Percentiles rank a stretch among this genome's conserved stretches.
Conservation (phyloP, 2,888 invertebrate species). For the Cryptocephalus moraei region DNA sequence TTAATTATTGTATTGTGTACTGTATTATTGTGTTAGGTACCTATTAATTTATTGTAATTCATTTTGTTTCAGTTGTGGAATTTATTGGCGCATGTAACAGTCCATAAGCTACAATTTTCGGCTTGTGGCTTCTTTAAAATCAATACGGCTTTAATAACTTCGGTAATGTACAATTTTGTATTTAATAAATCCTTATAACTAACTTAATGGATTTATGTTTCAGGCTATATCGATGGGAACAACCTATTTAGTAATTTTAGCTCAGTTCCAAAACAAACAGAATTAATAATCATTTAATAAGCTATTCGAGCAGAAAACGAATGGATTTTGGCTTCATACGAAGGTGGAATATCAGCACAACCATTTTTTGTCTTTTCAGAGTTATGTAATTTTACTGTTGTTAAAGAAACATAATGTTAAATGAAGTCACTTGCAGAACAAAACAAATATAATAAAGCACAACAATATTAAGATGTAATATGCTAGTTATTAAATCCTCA, state of each 20-base stretch:
- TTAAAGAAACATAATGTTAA: no score
- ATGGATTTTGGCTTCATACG: no score
- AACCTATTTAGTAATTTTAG: constrained; percentile 15
- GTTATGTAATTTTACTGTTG: no score
- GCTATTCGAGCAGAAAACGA: no score
- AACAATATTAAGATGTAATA: no score
- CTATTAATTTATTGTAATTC: background rate
- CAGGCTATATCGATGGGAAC: constrained; percentile 15
- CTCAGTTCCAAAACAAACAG: constrained; percentile 14
- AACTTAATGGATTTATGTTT: constrained; percentile 2
- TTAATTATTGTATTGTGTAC: no score
- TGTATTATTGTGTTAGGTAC: no score
- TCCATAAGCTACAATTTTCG: constrained; percentile 9
- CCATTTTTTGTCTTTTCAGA: no score
- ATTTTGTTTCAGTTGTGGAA: constrained; percentile 12
- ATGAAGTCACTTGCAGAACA: no score
- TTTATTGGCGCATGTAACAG: constrained; percentile 7
- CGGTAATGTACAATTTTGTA: constrained; percentile 8
- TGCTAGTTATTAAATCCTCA: no score
- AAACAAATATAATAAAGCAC: no score
- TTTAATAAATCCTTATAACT: background rate
- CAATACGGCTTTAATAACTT: constrained; percentile 11
- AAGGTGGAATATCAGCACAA: no score
- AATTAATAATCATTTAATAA: background rate
- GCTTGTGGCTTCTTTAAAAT: constrained; percentile 15